phyloP scores from a whole-genome alignment of 2,888 invertebrate genomes.

The Tolmerus cingulatus region DNA sequence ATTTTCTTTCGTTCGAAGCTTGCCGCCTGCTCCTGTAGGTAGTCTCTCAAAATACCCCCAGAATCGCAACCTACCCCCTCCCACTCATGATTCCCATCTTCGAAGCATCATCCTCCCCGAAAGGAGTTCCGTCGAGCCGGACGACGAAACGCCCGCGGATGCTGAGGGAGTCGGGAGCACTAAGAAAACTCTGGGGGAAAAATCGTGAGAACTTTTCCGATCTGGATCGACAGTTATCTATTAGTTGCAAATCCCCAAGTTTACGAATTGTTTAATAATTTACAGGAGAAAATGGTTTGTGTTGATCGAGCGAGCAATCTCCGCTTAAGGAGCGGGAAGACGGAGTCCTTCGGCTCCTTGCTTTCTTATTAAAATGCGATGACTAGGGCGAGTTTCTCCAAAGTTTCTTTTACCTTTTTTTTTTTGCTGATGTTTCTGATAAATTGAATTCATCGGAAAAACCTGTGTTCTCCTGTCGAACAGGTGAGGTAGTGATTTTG shows the following conservation, averaged over 20 bases:
- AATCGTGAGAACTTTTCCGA: constrained; percentile 12
- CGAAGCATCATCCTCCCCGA: neutral
- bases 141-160: neutral
- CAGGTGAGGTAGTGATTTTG: neutral
- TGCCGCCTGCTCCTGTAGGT: neutral
- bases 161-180: neutral
- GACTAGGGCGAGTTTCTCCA: neutral
- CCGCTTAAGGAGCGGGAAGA: neutral
- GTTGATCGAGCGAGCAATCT: neutral
- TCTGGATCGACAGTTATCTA: constrained; percentile 4
- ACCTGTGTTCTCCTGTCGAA: neutral
- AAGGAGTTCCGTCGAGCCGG: neutral
- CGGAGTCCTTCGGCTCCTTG: neutral
- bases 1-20: constrained; percentile 6
- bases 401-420: neutral
- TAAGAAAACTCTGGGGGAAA: neutral
- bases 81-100: neutral
- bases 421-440: neutral
- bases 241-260: constrained; percentile 15
- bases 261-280: constrained; percentile 9
- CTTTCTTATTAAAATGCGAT: neutral
- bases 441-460: neutral
- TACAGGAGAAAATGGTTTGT: neutral
- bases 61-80: neutral
- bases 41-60: neutral